phyloP scores from a whole-genome alignment of 2,888 invertebrate genomes.

The Diaperis boleti region DNA sequence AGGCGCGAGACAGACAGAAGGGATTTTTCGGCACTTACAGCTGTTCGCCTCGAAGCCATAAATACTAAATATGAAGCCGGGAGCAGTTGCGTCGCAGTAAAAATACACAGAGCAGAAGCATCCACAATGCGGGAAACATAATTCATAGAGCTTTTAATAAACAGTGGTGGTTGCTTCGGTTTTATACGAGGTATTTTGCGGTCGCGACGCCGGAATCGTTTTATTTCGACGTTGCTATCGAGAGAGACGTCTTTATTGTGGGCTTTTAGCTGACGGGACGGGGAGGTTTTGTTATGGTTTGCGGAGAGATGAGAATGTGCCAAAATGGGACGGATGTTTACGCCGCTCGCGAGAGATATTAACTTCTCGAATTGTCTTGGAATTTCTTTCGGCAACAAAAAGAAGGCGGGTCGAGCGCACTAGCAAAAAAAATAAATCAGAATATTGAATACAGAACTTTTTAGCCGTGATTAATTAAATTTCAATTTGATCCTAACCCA shows the following conservation, averaged over 20 bases:
- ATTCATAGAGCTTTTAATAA: constrained; percentile 58
- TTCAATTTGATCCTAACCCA: no score
- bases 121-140: constrained; percentile 58
- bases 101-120: no score
- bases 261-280: not conserved
- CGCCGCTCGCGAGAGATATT: no score
- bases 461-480: no score
- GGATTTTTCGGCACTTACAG: constrained; percentile 51
- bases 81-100: constrained; percentile 47
- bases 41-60: constrained; percentile 55
- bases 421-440: no score
- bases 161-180: constrained; percentile 55
- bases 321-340: not conserved
- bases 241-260: constrained; percentile 43
- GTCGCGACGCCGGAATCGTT: constrained; percentile 33
- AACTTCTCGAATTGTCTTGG: no score
- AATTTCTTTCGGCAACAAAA: no score
- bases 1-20: no score
- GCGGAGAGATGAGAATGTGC: not conserved
- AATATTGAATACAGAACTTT: no score
- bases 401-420: no score
- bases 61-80: constrained; percentile 57
- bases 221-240: constrained; percentile 41
- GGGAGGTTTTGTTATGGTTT: constrained; percentile 1
- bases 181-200: constrained; percentile 48